Conservation (phyloP, 2,888 invertebrate species). For the Auanema sp. region DNA sequence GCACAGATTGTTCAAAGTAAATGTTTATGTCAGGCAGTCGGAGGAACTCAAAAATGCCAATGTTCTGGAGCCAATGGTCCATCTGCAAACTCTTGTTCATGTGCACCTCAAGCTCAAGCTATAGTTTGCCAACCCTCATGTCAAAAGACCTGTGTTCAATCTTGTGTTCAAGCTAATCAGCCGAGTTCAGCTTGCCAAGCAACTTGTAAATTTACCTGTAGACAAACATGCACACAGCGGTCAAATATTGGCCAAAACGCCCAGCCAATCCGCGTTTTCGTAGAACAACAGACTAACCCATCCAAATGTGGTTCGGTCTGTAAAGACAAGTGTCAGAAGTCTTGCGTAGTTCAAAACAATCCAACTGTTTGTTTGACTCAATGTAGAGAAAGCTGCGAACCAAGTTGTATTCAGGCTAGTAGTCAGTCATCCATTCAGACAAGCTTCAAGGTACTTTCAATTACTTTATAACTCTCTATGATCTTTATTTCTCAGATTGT, state of each 20-base stretch:
- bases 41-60: slow-evolving; percentile 33
- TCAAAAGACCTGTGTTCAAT: slow-evolving; percentile 33
- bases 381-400: slow-evolving; percentile 25
- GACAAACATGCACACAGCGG: slow-evolving; percentile 27
- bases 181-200: slow-evolving; percentile 24
- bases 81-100: slow-evolving; percentile 20
- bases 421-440: slow-evolving; percentile 18
- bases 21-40: slow-evolving; percentile 33
- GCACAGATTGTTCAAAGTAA: slow-evolving; percentile 33
- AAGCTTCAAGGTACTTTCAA: slow-evolving; percentile 28
- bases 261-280: slow-evolving; percentile 27
- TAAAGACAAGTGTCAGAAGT: slow-evolving; percentile 26
- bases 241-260: background rate
- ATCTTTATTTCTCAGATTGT: too few species aligned
- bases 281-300: slow-evolving; percentile 33
- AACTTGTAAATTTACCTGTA: slow-evolving; percentile 39
- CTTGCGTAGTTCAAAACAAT: slow-evolving; percentile 23
- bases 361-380: slow-evolving; percentile 3
- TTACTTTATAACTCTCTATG: background rate
- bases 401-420: slow-evolving; percentile 29
- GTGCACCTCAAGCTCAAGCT: slow-evolving; percentile 31
- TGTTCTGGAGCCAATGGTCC: slow-evolving; percentile 28
- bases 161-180: slow-evolving; percentile 28
- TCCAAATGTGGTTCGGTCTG: slow-evolving; percentile 34
- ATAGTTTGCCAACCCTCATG: slow-evolving; percentile 38